Evolutionary conservation across 2,888 invertebrate species (phyloP).

Genomic region (Cheilosia variabilis): DNA sequence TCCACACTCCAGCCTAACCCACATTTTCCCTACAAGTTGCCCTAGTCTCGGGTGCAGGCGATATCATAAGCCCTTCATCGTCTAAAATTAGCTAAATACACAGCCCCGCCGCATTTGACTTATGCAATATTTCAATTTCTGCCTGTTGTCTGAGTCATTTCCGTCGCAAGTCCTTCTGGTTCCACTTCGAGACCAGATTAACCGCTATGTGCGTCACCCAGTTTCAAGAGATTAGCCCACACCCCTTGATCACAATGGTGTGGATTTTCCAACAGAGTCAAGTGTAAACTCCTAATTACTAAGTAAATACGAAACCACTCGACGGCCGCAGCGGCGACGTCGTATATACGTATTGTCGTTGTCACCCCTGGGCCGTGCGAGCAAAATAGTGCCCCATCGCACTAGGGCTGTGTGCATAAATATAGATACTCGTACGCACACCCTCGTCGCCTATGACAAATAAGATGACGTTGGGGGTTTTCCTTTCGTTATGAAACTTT

Average conservation of each 20-base stretch:
- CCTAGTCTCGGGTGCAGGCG: too few species aligned
- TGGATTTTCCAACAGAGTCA: constrained; percentile 59
- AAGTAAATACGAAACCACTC: constrained; percentile 44
- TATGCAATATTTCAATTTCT: neutral
- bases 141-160: constrained; percentile 40
- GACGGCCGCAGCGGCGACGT: constrained; percentile 13
- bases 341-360: constrained; percentile 13
- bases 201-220: constrained; percentile 58
- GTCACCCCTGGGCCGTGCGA: constrained; percentile 4
- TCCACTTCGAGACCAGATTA: constrained; percentile 46
- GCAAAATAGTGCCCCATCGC: constrained; percentile 24
- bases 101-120: neutral
- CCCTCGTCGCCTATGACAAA: neutral
- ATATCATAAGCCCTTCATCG: too few species aligned
- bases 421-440: constrained; percentile 2
- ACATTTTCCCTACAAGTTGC: too few species aligned
- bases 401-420: neutral
- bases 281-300: constrained; percentile 55
- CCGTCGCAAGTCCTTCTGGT: neutral
- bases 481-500: constrained; percentile 16
- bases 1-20: too few species aligned
- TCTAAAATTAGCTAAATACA: too few species aligned
- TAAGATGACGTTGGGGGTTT: constrained; percentile 48
- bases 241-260: constrained; percentile 19
- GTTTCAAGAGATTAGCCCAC: constrained; percentile 57